Evolutionary conservation across 2,888 invertebrate genomes (phyloP), one percentile per base, ranked within the genome.

Genomic region (Eupithecia subumbrata): DNA sequence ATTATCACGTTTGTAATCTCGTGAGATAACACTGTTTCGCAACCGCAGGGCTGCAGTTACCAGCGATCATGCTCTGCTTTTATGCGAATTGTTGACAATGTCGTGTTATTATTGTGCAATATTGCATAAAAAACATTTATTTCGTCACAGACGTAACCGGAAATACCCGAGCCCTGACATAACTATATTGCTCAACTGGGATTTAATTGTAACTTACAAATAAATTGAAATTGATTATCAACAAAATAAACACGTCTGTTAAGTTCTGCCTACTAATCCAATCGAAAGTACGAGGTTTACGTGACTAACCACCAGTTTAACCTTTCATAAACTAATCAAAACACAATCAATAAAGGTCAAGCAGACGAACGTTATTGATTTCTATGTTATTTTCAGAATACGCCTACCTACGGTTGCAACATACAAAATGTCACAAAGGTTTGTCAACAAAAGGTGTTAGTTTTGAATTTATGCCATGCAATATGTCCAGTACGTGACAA

Each of bases 1-100:
- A 75, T 80, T 80, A 80, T 81, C 76, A 81, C 74, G 25, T 79
- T 81, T 77, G 77, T 77, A 77, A 81, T 80, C 78, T 79, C 72
- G 75, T 77, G 75, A 78, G 78, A 81, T 80, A 81, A 79, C 78
- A 80, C 68, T 71, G 69, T 83, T 80, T 76, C 72, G 75, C 72
- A 81, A 80, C 70, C 69, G 75, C 71, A 72, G 66, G 70, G 74
- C 75, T 76, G 78, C 74, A 81, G 73, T 76, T 77, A 60, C n/a
- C 52, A 71, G 56, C 30, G 22, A 71, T 69, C 30, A 63, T 25
- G 25, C 30, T 67, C 45, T 60, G 43, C 18, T 56, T 56, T 76
- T 64, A 76, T 72, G 14, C 5, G 40, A 67, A 25, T 52, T 66
- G 64, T 48, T 43, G 25, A 52, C 45, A 63, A 60, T 48, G 63